Evolutionary conservation across 2,888 invertebrate genomes (phyloP), one percentile per base, ranked within the genome.

Genomic region (Cosmia pyralina): DNA sequence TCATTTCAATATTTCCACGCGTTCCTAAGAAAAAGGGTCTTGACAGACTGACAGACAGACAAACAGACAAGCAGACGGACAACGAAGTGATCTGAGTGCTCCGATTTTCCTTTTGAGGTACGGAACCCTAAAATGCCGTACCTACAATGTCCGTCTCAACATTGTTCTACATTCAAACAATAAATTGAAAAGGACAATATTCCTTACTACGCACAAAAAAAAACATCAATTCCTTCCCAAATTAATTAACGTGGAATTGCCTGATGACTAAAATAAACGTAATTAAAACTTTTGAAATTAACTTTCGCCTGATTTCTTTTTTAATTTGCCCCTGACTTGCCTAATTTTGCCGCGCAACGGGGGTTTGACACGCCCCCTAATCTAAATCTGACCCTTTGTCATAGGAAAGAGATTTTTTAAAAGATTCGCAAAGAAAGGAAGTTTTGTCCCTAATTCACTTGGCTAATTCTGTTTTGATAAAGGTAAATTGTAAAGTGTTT

Each of bases 271-370:
- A 96, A 92, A 96, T 95, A 94, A 95, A 96, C 92, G 95, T 93
- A 96, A 96, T 96, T 96, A 96, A 96, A 96, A 96, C 95, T 96
- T 96, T 93, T 84, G 78, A 90, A 93, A 95, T 95, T 93, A 94
- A 94, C 93, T 93, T 93, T 89, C 91, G 92, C 92, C 94, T 91
- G 94, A 96, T 96, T 95, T 95, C 95, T 96, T 96, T 96, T 96
- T 95, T 95, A 95, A 96, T 96, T 96, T 94, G 89, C 90, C 86
- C 87, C 92, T 91, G 93, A 92, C 94, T 93, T 88, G 90, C 90
- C 94, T 95, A 95, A 95, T 95, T 95, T 91, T 90, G 91, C 89
- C 91, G 89, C 94, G 89, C 95, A 86, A 89, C 94, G 94, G 96
- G 96, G 94, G 93, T 89, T 84, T 94, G 95, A 95, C 95, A 92